phyloP scores from a whole-genome alignment of 2,113 vertebrate genomes.

The Procavia capensis region DNA sequence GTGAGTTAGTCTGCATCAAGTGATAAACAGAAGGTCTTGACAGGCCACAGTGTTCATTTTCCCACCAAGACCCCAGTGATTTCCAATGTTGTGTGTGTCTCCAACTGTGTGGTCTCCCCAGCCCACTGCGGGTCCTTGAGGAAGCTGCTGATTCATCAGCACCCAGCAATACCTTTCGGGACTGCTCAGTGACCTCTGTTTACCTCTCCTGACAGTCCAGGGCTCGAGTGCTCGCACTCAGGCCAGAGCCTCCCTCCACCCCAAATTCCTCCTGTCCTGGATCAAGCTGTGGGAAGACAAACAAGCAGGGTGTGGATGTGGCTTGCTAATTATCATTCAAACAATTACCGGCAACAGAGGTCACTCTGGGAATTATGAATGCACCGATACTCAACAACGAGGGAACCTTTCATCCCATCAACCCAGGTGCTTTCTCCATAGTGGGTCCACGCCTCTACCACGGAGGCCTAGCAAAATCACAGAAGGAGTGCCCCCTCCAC shows the following conservation, averaged over 20 bases:
- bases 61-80: not conserved
- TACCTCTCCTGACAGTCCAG: not conserved
- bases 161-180: not conserved
- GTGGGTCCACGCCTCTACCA: not conserved
- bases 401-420: not conserved
- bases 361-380: not conserved
- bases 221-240: not conserved
- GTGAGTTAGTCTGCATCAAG: not conserved
- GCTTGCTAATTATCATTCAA: not conserved
- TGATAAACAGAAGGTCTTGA: not conserved
- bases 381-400: not conserved
- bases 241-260: not conserved
- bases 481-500: not conserved
- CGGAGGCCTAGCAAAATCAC: not conserved
- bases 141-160: not conserved
- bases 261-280: not conserved
- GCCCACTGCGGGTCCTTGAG: not conserved
- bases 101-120: not conserved
- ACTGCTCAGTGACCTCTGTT: not conserved
- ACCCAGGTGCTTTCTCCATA: not conserved
- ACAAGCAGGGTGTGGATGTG: not conserved
- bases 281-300: not conserved
- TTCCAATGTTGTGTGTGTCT: not conserved
- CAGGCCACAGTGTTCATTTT: not conserved
- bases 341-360: not conserved